These are phyloP conservation scores for Catostomus latipinnis DNA, from an alignment of 2,797 vertebrate species.

Conservation along the genomic window DNA sequence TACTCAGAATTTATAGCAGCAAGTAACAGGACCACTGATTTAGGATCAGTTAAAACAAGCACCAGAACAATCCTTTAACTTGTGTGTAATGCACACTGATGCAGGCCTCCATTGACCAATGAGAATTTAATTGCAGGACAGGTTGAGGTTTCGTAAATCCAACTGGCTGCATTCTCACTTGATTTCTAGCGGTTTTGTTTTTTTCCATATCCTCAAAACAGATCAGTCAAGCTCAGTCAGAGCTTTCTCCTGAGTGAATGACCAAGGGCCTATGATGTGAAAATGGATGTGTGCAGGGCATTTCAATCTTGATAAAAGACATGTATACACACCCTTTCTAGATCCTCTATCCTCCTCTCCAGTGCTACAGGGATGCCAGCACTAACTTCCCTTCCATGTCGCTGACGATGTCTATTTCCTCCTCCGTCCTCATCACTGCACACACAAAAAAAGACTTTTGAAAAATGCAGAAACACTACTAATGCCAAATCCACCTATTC, in stretches of 20 bases:
- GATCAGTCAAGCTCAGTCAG: not conserved
- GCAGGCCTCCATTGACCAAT: no score
- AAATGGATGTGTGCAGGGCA: not conserved
- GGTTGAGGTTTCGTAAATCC: no score
- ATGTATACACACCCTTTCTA: conserved; percentile 84
- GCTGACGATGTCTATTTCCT: conserved; percentile 74
- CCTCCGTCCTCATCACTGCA: conserved; percentile 83
- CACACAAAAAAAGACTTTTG: conserved; percentile 30
- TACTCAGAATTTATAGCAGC: not conserved
- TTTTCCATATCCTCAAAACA: no score
- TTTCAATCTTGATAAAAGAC: not conserved
- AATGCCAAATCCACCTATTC: not conserved
- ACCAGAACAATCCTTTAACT: not conserved
- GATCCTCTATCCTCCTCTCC: conserved; percentile 93
- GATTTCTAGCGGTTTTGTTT: no score
- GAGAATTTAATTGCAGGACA: no score
- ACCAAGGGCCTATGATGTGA: not conserved
- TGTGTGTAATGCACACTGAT: no score
- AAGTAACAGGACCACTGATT: not conserved
- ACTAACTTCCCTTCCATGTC: conserved; percentile 77
- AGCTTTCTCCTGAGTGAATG: not conserved
- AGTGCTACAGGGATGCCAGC: conserved; percentile 71
- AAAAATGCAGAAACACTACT: not conserved
- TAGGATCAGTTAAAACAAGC: not conserved
- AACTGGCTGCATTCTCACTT: no score